Percentiles rank a stretch among this genome's conserved stretches.
Evolutionary conservation across 2,888 invertebrate genomes (phyloP).

Genomic region (Uloborus plumipes): DNA sequence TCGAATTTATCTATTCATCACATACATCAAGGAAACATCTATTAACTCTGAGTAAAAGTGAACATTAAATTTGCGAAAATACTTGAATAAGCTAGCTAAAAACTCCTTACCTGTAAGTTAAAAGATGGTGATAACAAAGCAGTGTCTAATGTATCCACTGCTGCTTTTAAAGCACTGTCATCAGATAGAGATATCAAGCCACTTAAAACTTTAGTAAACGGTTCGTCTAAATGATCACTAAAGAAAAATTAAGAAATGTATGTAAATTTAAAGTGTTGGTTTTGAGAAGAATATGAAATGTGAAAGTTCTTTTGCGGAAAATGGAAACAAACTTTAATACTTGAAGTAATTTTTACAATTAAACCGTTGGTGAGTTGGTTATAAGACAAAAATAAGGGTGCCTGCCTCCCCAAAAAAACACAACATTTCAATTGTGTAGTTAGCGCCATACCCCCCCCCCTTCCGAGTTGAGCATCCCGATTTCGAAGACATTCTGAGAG

Average conservation of each 20-base stretch:
- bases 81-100: neutral
- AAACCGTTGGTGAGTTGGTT: no score
- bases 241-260: neutral
- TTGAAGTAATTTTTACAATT: no score
- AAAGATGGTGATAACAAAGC: conserved; percentile 30
- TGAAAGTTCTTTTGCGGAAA: no score
- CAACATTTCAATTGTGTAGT: no score
- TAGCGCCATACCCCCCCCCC: no score
- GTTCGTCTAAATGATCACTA: conserved; percentile 29
- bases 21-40: neutral
- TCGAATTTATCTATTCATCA: neutral
- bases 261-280: no score
- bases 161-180: conserved; percentile 12
- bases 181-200: conserved; percentile 17
- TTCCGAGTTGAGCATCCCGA: no score
- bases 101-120: conserved; percentile 27
- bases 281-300: neutral
- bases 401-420: no score
- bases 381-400: no score
- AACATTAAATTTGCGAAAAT: no score
- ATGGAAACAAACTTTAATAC: no score
- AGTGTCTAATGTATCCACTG: conserved; percentile 30
- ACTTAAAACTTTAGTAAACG: conserved; percentile 49
- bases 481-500: no score
- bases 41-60: neutral